Evolutionary conservation across 2,113 vertebrate genomes (phyloP).

Genomic region (Nicator chloris): DNA sequence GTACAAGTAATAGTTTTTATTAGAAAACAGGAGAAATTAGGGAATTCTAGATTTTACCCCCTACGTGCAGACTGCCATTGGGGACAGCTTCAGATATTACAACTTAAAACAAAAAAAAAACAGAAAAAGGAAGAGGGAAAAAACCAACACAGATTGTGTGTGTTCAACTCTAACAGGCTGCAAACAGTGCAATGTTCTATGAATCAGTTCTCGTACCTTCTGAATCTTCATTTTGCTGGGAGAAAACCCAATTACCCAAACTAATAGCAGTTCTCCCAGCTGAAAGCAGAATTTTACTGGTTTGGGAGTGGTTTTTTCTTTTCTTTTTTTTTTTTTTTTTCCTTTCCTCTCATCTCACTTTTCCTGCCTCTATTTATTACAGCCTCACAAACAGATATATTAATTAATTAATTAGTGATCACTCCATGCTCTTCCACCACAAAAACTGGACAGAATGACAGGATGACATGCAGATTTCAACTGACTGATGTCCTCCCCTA

Average conservation of each 20-base stretch:
- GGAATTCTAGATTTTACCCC: slow-evolving; percentile 14
- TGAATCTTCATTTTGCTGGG: neutral
- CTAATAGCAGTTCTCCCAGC: neutral
- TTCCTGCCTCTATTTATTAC: neutral
- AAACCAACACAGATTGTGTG: neutral
- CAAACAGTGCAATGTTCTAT: neutral
- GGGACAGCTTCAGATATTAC: slow-evolving; percentile 37
- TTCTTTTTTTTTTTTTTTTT: neutral
- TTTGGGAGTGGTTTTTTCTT: neutral
- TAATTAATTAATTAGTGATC: neutral
- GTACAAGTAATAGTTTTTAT: slow-evolving; percentile 18
- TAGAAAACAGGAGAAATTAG: slow-evolving; percentile 39
- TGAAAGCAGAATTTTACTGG: neutral
- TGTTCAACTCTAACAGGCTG: slow-evolving; percentile 6
- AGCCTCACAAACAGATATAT: neutral
- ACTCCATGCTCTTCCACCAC: neutral
- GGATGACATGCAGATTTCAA: neutral
- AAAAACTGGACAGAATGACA: neutral
- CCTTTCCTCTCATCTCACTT: neutral
- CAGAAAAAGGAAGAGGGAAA: neutral
- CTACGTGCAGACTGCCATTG: neutral
- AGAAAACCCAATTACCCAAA: neutral
- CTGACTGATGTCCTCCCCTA: neutral
- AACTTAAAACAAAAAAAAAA: neutral
- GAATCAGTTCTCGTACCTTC: neutral